Percentiles rank a stretch among this genome's conserved stretches.
phyloP scores from a whole-genome alignment of 1,140 invertebrate species.

The Halyomorpha halys region DNA sequence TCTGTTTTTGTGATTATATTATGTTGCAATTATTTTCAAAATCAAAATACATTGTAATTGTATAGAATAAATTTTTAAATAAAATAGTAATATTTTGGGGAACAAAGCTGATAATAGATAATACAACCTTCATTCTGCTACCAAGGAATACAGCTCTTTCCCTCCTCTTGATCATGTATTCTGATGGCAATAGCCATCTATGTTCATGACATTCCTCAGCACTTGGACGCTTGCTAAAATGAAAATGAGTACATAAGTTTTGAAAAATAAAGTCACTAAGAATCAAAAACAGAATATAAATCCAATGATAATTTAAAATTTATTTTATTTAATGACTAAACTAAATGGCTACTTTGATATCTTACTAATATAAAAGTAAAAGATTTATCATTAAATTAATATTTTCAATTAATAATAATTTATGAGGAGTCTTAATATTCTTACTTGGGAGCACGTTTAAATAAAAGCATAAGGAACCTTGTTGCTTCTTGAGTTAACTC shows the following conservation, averaged over 20 bases:
- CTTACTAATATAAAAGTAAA: no score
- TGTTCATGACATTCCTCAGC: conserved; percentile 91
- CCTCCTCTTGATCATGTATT: conserved; percentile 86
- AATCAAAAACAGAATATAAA: no score
- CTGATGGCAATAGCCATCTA: conserved; percentile 82
- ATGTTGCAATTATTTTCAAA: not conserved
- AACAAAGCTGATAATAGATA: no score
- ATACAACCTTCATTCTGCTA: conserved; percentile 57
- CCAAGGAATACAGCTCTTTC: conserved; percentile 78
- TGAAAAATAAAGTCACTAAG: no score
- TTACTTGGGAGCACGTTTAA: conserved; percentile 86
- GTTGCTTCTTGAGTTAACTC: conserved; percentile 90
- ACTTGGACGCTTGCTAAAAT: conserved; percentile 75
- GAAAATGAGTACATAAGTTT: conserved; percentile 27
- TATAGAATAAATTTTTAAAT: no score
- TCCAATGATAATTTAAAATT: no score
- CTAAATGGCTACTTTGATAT: no score
- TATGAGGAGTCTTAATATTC: conserved; percentile 27
- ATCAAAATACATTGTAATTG: conserved; percentile 20
- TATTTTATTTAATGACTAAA: no score
- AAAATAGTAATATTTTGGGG: no score
- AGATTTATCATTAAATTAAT: no score
- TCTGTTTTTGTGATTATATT: conserved; percentile 20
- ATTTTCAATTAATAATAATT: no score
- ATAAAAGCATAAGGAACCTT: conserved; percentile 86